phyloP scores from a whole-genome alignment of 2,888 invertebrate genomes.

The Trachelus stipa region DNA sequence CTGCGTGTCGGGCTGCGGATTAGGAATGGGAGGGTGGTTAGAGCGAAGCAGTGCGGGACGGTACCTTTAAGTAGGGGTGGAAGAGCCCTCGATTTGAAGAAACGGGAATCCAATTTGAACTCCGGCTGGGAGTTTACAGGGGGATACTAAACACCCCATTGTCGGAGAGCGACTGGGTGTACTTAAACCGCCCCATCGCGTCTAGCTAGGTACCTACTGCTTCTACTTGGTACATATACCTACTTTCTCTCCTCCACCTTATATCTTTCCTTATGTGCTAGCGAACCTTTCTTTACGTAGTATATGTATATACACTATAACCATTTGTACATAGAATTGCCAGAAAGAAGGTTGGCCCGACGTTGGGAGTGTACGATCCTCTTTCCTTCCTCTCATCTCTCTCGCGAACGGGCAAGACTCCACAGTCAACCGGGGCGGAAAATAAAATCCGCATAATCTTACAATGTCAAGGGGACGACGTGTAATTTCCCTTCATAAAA shows the following conservation, averaged over 20 bases:
- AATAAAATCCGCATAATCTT: background rate
- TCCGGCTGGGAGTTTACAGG: conserved; percentile 17
- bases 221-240: background rate
- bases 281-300: background rate
- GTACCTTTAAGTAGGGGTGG: background rate
- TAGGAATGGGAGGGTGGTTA: conserved; percentile 6
- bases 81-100: conserved; percentile 39
- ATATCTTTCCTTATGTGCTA: background rate
- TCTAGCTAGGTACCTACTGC: background rate
- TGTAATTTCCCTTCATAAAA: background rate
- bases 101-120: conserved; percentile 53
- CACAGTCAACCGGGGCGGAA: background rate
- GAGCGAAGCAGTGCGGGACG: conserved; percentile 3
- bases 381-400: background rate
- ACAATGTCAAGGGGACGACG: background rate
- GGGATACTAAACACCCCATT: conserved; percentile 49
- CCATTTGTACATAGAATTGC: background rate
- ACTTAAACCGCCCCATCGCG: conserved; percentile 35
- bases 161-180: conserved; percentile 41
- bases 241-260: background rate
- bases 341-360: background rate
- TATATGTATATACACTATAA: background rate
- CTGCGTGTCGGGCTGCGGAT: conserved; percentile 12
- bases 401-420: background rate
- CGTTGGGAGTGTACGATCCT: background rate